A percentile compares a stretch with the other conserved stretches of the same genome.
Evolutionary conservation across 2,888 invertebrate genomes (phyloP).

Genomic region (Dorcus hopei): DNA sequence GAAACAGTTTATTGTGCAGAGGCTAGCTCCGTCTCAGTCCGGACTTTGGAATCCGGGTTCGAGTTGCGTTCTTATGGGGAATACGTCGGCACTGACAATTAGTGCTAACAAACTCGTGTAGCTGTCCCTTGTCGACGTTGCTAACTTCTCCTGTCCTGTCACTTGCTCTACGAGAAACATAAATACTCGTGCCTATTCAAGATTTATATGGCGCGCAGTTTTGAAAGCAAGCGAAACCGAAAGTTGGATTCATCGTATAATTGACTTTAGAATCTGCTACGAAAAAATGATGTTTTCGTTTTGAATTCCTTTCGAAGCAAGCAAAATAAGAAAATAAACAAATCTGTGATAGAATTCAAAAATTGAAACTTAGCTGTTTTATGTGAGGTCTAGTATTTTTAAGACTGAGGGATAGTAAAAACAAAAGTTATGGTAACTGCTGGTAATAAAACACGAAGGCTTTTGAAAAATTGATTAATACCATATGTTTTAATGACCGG

Average conservation of each 20-base stretch:
- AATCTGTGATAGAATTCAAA: no score
- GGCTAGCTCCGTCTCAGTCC: neutral
- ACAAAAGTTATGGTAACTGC: no score
- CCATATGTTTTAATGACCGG: no score
- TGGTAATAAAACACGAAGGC: no score
- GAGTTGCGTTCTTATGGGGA: neutral
- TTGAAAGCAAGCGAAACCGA: slow-evolving; percentile 6
- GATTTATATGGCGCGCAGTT: neutral
- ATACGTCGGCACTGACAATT: slow-evolving; percentile 18
- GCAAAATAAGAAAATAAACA: no score
- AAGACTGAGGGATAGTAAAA: no score
- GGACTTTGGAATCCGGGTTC: neutral
- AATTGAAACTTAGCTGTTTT: no score
- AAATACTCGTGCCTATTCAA: slow-evolving; percentile 8
- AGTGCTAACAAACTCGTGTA: slow-evolving; percentile 23
- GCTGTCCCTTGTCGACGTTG: slow-evolving; percentile 9
- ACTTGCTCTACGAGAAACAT: slow-evolving; percentile 14
- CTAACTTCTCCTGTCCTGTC: slow-evolving; percentile 13
- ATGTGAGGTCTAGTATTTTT: no score
- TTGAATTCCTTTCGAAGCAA: neutral
- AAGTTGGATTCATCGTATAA: neutral
- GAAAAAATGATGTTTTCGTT: neutral
- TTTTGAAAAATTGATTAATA: no score
- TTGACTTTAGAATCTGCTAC: neutral
- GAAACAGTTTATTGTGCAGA: neutral